Percentiles rank a stretch among this genome's conserved stretches.
These are phyloP conservation scores for Solenopsis fugax DNA, from an alignment of 1,140 invertebrate genomes.

Conservation along the genomic window DNA sequence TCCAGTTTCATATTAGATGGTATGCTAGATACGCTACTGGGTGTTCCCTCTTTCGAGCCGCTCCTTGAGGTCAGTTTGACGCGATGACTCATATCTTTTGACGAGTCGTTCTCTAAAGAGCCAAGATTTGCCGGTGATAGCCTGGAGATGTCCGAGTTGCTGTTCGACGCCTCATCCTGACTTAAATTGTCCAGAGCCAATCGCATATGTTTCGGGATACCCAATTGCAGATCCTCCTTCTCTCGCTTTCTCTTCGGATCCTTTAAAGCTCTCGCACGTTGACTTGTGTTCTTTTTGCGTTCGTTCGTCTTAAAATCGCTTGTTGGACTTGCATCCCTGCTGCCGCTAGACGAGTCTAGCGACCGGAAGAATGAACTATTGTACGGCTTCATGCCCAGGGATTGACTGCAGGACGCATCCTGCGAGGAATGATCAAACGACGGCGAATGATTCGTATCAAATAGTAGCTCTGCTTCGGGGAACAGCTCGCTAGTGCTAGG, in stretches of 20 bases:
- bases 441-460: constrained; percentile 88
- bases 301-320: constrained; percentile 77
- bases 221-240: constrained; percentile 73
- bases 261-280: constrained; percentile 78
- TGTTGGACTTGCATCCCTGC: constrained; percentile 82
- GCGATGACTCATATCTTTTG: constrained; percentile 73
- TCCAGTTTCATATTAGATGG: constrained; percentile 82
- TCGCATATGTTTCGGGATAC: constrained; percentile 79
- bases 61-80: constrained; percentile 79
- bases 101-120: constrained; percentile 76
- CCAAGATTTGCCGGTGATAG: constrained; percentile 78
- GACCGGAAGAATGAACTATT: constrained; percentile 81
- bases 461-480: constrained; percentile 91
- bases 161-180: constrained; percentile 83
- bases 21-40: constrained; percentile 80
- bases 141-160: constrained; percentile 82
- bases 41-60: constrained; percentile 83
- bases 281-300: constrained; percentile 79
- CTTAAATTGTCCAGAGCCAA: constrained; percentile 82
- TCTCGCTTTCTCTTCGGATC: constrained; percentile 78
- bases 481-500: constrained; percentile 92
- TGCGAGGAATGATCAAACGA: constrained; percentile 85
- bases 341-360: constrained; percentile 83
- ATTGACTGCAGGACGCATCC: constrained; percentile 84
- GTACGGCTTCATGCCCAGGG: constrained; percentile 80